Evolutionary conservation across 2,888 invertebrate genomes (phyloP).

Genomic region (Bruchidius siliquastri): DNA sequence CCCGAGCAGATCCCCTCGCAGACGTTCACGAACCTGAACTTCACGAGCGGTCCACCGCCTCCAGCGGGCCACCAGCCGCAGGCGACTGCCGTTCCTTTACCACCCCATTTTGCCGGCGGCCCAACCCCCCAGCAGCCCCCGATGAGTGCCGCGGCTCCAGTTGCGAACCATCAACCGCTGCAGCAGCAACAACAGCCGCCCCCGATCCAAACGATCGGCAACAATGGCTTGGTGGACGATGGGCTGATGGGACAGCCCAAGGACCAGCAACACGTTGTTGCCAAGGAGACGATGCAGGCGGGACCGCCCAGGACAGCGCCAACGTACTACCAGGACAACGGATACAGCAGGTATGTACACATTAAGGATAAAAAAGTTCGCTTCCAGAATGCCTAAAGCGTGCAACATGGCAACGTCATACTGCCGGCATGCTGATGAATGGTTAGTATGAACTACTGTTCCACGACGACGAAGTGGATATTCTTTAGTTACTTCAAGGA

Average conservation of each 20-base stretch:
- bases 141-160: background rate
- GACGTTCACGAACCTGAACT: slow-evolving; percentile 83
- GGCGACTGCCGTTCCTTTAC: slow-evolving; percentile 32
- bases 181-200: background rate
- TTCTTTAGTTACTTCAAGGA: no score
- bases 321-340: background rate
- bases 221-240: background rate
- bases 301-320: background rate
- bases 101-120: slow-evolving; percentile 31
- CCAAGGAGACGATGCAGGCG: background rate
- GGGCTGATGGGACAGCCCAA: background rate
- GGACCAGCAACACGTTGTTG: background rate
- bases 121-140: slow-evolving; percentile 16
- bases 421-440: no score
- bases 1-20: slow-evolving; percentile 68
- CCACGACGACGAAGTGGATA: no score
- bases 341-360: background rate
- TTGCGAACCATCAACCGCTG: background rate
- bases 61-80: slow-evolving; percentile 35
- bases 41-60: slow-evolving; percentile 52
- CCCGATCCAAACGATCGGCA: background rate
- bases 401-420: no score
- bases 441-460: no score
- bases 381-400: no score
- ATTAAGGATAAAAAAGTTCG: no score